Evolutionary conservation across 30 jellyfish, hydroid and myxozoan genomes (phyloP).

Genomic region (Aurelia sp.): DNA sequence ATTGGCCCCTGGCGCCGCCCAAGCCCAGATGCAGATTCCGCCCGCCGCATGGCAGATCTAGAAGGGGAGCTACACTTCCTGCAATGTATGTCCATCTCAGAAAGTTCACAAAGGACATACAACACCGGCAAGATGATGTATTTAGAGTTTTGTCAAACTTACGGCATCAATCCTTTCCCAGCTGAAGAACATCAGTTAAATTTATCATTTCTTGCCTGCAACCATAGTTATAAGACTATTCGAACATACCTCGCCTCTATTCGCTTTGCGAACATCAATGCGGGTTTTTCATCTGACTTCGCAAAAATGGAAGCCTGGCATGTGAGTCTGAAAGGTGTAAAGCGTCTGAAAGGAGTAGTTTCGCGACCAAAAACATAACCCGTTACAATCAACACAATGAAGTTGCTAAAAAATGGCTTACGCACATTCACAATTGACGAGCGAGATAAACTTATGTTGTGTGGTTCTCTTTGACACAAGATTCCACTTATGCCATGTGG

Average conservation of each 20-base stretch:
- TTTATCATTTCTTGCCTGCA: background rate
- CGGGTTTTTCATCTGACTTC: conserved; percentile 2
- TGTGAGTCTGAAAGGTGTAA: conserved; percentile 1
- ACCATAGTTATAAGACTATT: background rate
- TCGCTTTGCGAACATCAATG: background rate
- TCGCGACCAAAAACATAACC: conserved; percentile 10
- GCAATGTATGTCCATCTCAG: background rate
- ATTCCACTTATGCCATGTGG: no score
- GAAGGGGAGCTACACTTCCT: background rate
- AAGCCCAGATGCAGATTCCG: background rate
- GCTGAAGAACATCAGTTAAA: background rate
- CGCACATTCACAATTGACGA: background rate
- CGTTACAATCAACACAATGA: background rate
- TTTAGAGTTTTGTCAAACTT: background rate
- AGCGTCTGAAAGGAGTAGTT: conserved; percentile 8
- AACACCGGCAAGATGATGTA: background rate
- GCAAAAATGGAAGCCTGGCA: background rate
- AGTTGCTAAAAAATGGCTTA: conserved; percentile 5
- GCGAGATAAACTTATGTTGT: background rate
- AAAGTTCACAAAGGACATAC: conserved; percentile 5
- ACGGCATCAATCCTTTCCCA: background rate
- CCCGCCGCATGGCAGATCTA: conserved; percentile 4
- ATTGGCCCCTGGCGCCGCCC: no score
- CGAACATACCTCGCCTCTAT: conserved; percentile 1
- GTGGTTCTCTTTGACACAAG: no score